A percentile compares a stretch with the other conserved stretches of the same genome.
Evolutionary conservation across 2,113 vertebrate genomes (phyloP).

Genomic region (Neogale vison): DNA sequence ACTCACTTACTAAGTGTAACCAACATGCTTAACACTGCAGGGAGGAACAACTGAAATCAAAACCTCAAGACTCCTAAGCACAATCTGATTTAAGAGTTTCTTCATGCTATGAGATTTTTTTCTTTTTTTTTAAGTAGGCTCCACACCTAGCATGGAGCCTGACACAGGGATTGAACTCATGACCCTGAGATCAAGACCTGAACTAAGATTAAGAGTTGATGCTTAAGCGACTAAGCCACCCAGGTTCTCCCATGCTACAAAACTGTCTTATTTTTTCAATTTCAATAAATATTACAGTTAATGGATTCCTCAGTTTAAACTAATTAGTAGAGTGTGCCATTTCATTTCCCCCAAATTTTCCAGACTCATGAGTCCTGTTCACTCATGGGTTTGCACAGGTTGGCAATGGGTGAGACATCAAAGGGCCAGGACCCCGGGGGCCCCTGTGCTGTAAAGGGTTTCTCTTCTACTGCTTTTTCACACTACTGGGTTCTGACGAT

Average conservation of each 20-base stretch:
- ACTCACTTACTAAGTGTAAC: not conserved
- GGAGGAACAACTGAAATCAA: not conserved
- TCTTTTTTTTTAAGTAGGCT: not conserved
- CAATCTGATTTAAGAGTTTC: constrained; percentile 15
- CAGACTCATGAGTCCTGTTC: not conserved
- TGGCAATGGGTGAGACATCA: not conserved
- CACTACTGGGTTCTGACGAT: not conserved
- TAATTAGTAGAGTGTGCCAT: not conserved
- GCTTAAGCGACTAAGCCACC: not conserved
- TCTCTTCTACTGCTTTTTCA: not conserved
- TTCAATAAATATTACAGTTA: constrained; percentile 23
- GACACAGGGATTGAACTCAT: not conserved
- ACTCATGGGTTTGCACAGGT: not conserved
- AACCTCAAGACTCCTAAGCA: not conserved
- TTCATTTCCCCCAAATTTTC: not conserved
- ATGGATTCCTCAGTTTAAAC: not conserved
- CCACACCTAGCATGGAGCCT: not conserved
- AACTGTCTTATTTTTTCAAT: not conserved
- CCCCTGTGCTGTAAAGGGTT: not conserved
- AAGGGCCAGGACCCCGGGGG: not conserved
- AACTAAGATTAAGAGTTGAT: not conserved
- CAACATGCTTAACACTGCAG: not conserved
- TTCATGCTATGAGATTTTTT: not conserved
- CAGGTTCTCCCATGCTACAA: not conserved
- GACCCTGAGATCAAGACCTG: not conserved